These are phyloP conservation scores for Umimayanthus kanabou DNA, from an alignment of 92 coral and sea anemone genomes.

Conservation along the genomic window DNA sequence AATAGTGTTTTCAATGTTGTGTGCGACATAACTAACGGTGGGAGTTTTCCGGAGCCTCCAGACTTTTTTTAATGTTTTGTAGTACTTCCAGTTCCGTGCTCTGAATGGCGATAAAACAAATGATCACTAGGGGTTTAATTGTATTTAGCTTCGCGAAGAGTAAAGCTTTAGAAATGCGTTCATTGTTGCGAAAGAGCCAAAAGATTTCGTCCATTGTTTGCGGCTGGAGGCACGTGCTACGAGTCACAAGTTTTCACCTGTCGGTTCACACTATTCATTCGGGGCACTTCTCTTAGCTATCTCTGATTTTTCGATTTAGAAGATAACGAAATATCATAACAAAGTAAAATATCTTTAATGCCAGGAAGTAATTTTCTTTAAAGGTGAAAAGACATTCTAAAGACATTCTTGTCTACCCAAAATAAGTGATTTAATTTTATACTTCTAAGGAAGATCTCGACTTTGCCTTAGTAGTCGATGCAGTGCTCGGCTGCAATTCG, in stretches of 20 bases:
- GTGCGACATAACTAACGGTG: neutral
- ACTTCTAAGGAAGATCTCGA: neutral
- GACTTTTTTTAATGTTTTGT: neutral
- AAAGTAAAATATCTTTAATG: neutral
- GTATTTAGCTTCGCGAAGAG: neutral
- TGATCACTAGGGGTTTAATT: constrained; percentile 1
- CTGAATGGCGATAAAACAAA: constrained; percentile 11
- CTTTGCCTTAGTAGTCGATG: neutral
- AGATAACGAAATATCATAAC: neutral
- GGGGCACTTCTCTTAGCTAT: neutral
- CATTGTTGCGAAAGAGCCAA: neutral
- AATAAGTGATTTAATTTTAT: no score
- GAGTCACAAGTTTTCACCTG: constrained; percentile 4
- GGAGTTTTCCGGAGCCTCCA: neutral
- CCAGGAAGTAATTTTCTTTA: neutral
- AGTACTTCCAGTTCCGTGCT: constrained; percentile 2
- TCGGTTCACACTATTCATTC: constrained; percentile 17
- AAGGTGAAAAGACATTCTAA: neutral
- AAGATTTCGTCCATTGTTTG: neutral
- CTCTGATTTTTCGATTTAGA: neutral
- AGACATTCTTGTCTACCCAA: neutral
- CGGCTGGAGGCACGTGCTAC: constrained; percentile 14
- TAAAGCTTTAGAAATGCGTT: constrained; percentile 5
- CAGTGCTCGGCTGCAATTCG: neutral
- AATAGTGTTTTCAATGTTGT: no score